These are phyloP conservation scores for Paralinhomoeus sp. DNA, from an alignment of 2,888 invertebrate species.

Conservation along the genomic window DNA sequence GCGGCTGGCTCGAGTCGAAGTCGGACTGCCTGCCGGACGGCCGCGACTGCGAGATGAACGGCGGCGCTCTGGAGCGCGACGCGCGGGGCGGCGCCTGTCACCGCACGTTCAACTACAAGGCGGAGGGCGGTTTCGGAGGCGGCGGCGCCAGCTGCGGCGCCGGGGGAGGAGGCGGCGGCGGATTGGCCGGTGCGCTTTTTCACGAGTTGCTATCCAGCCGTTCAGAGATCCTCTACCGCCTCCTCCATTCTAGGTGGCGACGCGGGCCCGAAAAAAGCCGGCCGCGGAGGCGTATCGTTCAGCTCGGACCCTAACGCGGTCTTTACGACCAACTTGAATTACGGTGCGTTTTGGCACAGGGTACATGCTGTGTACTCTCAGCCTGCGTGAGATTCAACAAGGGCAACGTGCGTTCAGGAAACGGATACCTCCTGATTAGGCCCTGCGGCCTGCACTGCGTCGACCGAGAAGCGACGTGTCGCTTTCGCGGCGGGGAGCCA, in stretches of 20 bases:
- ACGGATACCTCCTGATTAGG: conserved; percentile 8
- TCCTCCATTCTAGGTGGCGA: conserved; percentile 1
- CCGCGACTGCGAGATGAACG: background rate
- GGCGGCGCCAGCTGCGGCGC: conserved; percentile 13
- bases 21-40: too few relatives aligned
- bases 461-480: conserved; percentile 5
- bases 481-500: background rate
- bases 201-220: background rate
- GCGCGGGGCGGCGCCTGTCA: background rate
- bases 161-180: conserved; percentile 14
- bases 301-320: background rate
- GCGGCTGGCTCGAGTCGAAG: background rate
- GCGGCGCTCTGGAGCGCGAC: background rate
- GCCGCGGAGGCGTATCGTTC: conserved; percentile 2
- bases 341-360: background rate
- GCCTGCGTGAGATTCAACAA: too few relatives aligned
- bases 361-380: too few relatives aligned
- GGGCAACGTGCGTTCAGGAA: conserved; percentile 6
- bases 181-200: conserved; percentile 8
- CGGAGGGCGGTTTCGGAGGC: conserved; percentile 12
- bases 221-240: too few relatives aligned
- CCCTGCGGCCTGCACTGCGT: conserved; percentile 8
- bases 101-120: background rate
- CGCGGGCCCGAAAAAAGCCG: background rate
- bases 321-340: background rate